Conservation (phyloP, 2,888 invertebrate genomes). For the Seira musarum region DNA sequence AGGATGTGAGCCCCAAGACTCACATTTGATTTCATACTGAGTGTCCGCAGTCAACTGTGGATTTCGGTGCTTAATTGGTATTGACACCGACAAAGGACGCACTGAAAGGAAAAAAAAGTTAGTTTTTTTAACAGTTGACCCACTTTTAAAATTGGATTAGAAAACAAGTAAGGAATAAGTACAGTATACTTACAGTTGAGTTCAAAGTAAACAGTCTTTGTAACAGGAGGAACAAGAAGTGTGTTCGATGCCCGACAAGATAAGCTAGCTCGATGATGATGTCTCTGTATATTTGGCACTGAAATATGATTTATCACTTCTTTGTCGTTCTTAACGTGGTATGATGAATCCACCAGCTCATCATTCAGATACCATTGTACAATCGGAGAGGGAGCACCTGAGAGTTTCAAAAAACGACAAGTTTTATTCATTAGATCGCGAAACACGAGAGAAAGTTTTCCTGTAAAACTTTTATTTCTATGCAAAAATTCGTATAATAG, state of each 20-base stretch:
- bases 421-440: no score
- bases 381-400: constrained; percentile 64
- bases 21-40: constrained; percentile 69
- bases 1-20: constrained; percentile 69
- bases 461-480: no score
- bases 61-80: constrained; percentile 64
- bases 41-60: constrained; percentile 68
- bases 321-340: constrained; percentile 64
- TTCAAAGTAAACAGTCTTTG: constrained; percentile 69
- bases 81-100: constrained; percentile 70
- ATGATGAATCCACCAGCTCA: constrained; percentile 64
- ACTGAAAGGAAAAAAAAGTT: constrained; percentile 58
- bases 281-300: constrained; percentile 69
- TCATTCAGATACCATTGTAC: constrained; percentile 70
- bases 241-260: constrained; percentile 68
- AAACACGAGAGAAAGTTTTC: no score
- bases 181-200: constrained; percentile 67
- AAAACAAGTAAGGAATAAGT: not conserved
- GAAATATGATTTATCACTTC: constrained; percentile 70
- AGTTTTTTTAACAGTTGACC: not conserved
- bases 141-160: not conserved
- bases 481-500: no score
- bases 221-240: constrained; percentile 67
- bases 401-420: no score
- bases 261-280: constrained; percentile 66